Conservation (phyloP, 30 jellyfish, hydroid and myxozoan genomes). For the Pelagia noctiluca region DNA sequence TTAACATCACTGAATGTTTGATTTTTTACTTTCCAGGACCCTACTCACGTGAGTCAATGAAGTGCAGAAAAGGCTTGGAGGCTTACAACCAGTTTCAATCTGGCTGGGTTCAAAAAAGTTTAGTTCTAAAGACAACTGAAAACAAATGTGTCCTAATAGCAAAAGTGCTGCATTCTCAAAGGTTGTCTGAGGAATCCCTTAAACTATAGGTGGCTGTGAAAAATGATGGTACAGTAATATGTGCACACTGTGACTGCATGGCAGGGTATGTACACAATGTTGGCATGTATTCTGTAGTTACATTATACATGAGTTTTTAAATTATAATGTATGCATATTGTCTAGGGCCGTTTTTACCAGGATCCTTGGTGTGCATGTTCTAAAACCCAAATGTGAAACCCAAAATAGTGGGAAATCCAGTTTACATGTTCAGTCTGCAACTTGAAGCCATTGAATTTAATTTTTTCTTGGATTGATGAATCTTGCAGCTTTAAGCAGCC, state of each 20-base stretch:
- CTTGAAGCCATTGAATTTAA: too few relatives aligned
- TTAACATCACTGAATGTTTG: not conserved
- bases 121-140: not conserved
- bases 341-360: too few relatives aligned
- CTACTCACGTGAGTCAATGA: slow-evolving; percentile 58
- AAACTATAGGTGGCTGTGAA: slow-evolving; percentile 37
- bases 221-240: slow-evolving; percentile 41
- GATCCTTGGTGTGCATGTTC: too few relatives aligned
- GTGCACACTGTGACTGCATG: slow-evolving; percentile 54
- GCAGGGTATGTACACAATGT: slow-evolving; percentile 56
- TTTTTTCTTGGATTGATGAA: slow-evolving; percentile 10
- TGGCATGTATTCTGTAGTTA: too few relatives aligned
- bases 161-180: slow-evolving; percentile 51
- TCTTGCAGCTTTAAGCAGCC: too few relatives aligned
- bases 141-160: slow-evolving; percentile 16
- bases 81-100: slow-evolving; percentile 58
- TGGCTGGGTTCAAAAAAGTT: slow-evolving; percentile 50
- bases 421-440: too few relatives aligned
- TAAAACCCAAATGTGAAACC: too few relatives aligned
- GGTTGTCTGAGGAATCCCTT: slow-evolving; percentile 37
- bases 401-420: too few relatives aligned
- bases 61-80: slow-evolving; percentile 54
- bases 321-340: too few relatives aligned
- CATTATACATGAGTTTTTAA: too few relatives aligned
- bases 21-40: slow-evolving; percentile 18